phyloP scores from a whole-genome alignment of 2,888 invertebrate genomes.

The Sarcophaga caerulescens region DNA sequence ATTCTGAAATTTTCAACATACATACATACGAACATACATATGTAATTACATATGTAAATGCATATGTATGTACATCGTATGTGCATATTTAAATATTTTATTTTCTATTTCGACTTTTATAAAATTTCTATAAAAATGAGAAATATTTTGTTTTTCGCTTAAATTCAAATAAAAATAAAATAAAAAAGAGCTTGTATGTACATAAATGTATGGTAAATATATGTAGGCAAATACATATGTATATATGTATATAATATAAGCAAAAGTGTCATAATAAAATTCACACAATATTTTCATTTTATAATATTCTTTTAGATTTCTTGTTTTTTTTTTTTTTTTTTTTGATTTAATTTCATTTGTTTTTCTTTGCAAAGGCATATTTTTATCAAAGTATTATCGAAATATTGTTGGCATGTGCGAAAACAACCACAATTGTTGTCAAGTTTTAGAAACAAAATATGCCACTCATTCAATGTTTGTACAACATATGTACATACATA shows the following conservation, averaged over 20 bases:
- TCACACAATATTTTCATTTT: constrained; percentile 20
- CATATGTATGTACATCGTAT: no score
- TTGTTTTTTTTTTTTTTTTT: no score
- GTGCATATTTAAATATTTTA: not conserved
- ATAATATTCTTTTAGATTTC: not conserved
- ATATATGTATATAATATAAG: not conserved
- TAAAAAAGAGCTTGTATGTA: not conserved
- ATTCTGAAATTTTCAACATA: constrained; percentile 25
- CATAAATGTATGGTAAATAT: not conserved
- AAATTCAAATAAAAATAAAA: not conserved
- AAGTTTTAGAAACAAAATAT: not conserved
- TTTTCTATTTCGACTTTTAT: not conserved
- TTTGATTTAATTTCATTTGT: not conserved
- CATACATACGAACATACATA: not conserved
- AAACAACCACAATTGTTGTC: not conserved
- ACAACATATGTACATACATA: no score
- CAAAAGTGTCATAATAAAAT: constrained; percentile 29
- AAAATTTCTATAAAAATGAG: not conserved
- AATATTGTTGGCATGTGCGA: constrained; percentile 39
- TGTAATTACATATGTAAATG: no score
- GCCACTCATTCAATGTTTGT: no score
- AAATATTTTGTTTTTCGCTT: not conserved
- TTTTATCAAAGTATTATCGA: constrained; percentile 26
- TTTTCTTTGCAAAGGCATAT: not conserved
- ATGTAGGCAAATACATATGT: not conserved